Evolutionary conservation across 2,888 invertebrate species (phyloP).

Genomic region (Drosophila emarginata): DNA sequence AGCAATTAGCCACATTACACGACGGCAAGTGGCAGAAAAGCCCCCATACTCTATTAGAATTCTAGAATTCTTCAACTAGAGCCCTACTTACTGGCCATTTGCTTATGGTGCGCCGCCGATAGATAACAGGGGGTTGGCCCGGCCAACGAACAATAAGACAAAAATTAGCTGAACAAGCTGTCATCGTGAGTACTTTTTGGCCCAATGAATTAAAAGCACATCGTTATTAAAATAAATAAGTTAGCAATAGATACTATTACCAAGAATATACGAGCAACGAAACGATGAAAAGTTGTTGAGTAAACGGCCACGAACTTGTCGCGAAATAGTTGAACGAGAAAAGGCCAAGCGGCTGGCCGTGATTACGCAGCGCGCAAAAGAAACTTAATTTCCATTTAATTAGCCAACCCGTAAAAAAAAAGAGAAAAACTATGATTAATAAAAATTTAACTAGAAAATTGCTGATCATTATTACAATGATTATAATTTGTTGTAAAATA

Average conservation of each 20-base stretch:
- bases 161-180: conserved; percentile 66
- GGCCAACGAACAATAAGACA: conserved; percentile 30
- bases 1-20: conserved; percentile 57
- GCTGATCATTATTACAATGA: neutral
- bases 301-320: conserved; percentile 39
- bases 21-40: conserved; percentile 49
- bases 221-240: conserved; percentile 72
- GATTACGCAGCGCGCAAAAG: conserved; percentile 30
- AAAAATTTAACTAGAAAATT: neutral
- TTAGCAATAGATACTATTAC: conserved; percentile 71
- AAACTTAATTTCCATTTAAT: conserved; percentile 3
- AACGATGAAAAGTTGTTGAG: conserved; percentile 22
- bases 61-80: neutral
- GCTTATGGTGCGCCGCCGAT: conserved; percentile 10
- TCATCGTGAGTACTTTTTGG: conserved; percentile 48
- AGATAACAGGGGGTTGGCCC: conserved; percentile 48
- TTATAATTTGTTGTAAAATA: conserved; percentile 12
- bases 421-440: conserved; percentile 3
- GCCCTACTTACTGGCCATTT: conserved; percentile 54
- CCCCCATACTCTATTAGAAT: conserved; percentile 21
- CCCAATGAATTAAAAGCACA: conserved; percentile 66
- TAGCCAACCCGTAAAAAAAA: conserved; percentile 22
- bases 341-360: conserved; percentile 62
- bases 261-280: conserved; percentile 32
- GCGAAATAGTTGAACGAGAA: conserved; percentile 51